Conservation (phyloP, 1,140 invertebrate species). For the Megalopta genalis region DNA sequence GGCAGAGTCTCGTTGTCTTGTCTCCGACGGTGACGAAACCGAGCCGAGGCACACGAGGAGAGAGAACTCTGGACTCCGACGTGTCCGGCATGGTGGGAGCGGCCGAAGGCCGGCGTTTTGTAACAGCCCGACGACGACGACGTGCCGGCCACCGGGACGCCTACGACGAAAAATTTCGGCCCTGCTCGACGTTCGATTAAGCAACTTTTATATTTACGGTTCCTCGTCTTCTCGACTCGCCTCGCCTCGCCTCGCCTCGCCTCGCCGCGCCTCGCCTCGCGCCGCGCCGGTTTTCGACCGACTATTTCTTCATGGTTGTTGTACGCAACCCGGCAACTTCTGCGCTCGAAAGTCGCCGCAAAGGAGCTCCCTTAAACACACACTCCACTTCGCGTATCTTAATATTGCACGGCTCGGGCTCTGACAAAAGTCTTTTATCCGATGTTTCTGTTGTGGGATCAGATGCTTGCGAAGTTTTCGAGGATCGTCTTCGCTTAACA, state of each 20-base stretch:
- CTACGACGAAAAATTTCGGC: constrained; percentile 58
- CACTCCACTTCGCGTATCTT: no score
- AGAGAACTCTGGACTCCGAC: constrained; percentile 37
- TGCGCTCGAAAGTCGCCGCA: no score
- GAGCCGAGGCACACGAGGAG: constrained; percentile 24
- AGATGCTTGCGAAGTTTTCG: no score
- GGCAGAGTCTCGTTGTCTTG: background rate
- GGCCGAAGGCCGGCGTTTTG: constrained; percentile 65
- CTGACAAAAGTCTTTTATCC: no score
- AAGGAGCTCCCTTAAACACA: no score
- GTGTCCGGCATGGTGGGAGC: constrained; percentile 50
- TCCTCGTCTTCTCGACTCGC: no score
- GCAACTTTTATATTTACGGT: constrained; percentile 27
- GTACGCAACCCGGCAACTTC: background rate
- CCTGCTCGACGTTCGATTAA: constrained; percentile 35
- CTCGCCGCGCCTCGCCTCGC: background rate
- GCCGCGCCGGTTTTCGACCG: no score
- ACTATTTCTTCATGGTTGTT: background rate
- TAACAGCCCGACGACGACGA: constrained; percentile 39
- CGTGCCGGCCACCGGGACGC: constrained; percentile 38
- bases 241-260: no score
- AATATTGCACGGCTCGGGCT: no score
- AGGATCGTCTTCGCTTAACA: no score
- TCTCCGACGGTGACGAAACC: constrained; percentile 55
- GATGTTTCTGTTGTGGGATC: no score